Conservation (phyloP, 1,140 invertebrate genomes). For the Brachionus calyciflorus region DNA sequence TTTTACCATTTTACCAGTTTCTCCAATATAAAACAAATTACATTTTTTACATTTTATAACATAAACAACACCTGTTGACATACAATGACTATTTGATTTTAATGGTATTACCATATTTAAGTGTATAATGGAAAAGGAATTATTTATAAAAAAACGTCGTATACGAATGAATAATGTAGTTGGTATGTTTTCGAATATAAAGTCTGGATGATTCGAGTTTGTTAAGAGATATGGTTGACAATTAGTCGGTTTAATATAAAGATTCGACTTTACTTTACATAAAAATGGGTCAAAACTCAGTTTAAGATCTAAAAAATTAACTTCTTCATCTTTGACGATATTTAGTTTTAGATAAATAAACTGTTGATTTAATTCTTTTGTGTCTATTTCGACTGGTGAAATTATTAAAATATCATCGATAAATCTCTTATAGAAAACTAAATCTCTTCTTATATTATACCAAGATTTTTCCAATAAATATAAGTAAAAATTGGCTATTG, state of each 20-base stretch:
- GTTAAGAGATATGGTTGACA: not conserved
- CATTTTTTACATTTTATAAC: not conserved
- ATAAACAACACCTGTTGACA: not conserved
- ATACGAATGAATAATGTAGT: not conserved
- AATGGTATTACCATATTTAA: not conserved
- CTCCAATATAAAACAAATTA: not conserved
- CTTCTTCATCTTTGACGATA: not conserved
- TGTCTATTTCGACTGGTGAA: not conserved
- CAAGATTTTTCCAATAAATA: not conserved
- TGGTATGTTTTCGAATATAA: not conserved
- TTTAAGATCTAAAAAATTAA: not conserved
- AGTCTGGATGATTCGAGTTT: not conserved
- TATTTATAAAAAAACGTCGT: not conserved
- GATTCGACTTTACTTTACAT: not conserved
- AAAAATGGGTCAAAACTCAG: not conserved
- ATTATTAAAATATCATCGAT: not conserved
- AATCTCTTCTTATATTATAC: not conserved
- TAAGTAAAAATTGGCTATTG: not conserved
- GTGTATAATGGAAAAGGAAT: not conserved
- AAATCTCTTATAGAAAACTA: not conserved
- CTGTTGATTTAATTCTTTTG: not conserved
- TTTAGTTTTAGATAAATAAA: not conserved
- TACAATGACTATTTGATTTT: not conserved
- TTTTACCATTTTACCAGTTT: too few species aligned
- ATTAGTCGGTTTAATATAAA: not conserved